Conservation (phyloP, 2,888 invertebrate species). For the Epinotia ramella region DNA sequence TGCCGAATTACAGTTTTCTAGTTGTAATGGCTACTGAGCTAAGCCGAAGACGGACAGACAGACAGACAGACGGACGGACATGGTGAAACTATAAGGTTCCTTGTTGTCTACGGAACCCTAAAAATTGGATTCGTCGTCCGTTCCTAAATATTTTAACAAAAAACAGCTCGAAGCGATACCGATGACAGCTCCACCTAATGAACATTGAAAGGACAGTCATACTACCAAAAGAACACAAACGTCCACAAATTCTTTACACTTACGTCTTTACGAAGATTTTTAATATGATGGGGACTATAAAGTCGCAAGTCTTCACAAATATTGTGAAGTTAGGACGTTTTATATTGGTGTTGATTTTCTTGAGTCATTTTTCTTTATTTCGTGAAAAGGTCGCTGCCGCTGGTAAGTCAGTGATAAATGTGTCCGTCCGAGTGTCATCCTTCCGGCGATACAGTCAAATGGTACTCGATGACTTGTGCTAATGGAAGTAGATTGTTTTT, state of each 20-base stretch:
- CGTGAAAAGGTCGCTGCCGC: slow-evolving; percentile 47
- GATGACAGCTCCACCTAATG: slow-evolving; percentile 52
- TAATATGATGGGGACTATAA: background rate
- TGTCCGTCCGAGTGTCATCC: slow-evolving; percentile 51
- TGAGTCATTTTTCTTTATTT: slow-evolving; percentile 51
- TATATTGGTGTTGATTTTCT: slow-evolving; percentile 41
- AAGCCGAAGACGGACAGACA: too few species aligned
- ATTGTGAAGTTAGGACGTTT: background rate
- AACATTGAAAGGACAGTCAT: slow-evolving; percentile 60
- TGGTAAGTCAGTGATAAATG: slow-evolving; percentile 53
- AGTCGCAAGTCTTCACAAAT: background rate
- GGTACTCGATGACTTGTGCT: slow-evolving; percentile 43
- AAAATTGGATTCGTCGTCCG: background rate
- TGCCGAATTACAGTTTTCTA: too few species aligned
- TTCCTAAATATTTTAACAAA: background rate
- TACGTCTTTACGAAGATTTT: background rate
- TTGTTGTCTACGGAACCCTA: too few species aligned
- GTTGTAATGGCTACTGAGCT: too few species aligned
- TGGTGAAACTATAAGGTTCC: too few species aligned
- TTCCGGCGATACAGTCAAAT: slow-evolving; percentile 45
- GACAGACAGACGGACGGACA: too few species aligned
- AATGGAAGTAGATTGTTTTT: slow-evolving; percentile 42
- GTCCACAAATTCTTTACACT: background rate
- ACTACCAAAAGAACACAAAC: slow-evolving; percentile 1
- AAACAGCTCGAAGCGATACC: slow-evolving; percentile 13